Evolutionary conservation across 2,113 vertebrate genomes (phyloP), one percentile per base, ranked within the genome.

Genomic region (Rallus limicola): DNA sequence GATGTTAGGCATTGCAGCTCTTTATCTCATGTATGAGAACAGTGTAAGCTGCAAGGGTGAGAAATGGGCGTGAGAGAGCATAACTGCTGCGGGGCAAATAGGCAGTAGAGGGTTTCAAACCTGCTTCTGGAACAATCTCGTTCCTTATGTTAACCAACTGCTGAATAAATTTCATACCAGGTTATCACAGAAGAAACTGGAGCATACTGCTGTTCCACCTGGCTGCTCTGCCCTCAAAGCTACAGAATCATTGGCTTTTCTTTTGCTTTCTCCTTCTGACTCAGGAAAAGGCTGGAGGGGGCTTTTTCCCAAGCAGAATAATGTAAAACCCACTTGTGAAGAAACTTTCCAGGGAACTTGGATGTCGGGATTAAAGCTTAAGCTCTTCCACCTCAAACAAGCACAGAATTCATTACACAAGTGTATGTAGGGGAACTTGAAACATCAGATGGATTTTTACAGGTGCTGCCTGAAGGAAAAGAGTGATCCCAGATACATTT

Each of bases 91-190:
- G 1, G 36, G 29, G 11, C 24, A 58, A 19, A 67, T 1, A 28
- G 6, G 1, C 36, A 50, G 15, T 21, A 0, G 0, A 58, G 33
- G 36, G 10, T 58, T 86, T 96, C 71, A 69, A 29, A 55, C n/a
- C 56, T 86, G 46, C 42, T 36, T 80, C n/a, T 0, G 1, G n/a
- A 34, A 15, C 53, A 19, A 36, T 63, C 40, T 71, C 10, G 31
- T 46, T 78, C 65, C 77, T 55, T 84, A 40, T 1, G 3, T 76
- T 91, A 65, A 55, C 5, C 2, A 4, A 5, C 25, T 58, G 46
- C 31, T 67, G 46, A 78, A 60, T 56, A 48, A 33, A 46, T 92
- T 75, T 50, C n/a, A 42, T 78, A 59, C 86, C 23, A 26, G 48
- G 13, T n/a, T 83, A 44, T 15, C 2, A 3, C 15, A 63, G 46